Evolutionary conservation across 2,797 vertebrate genomes (phyloP), one percentile per base, ranked within the genome.

Genomic region (Phataginus tetradactyla): DNA sequence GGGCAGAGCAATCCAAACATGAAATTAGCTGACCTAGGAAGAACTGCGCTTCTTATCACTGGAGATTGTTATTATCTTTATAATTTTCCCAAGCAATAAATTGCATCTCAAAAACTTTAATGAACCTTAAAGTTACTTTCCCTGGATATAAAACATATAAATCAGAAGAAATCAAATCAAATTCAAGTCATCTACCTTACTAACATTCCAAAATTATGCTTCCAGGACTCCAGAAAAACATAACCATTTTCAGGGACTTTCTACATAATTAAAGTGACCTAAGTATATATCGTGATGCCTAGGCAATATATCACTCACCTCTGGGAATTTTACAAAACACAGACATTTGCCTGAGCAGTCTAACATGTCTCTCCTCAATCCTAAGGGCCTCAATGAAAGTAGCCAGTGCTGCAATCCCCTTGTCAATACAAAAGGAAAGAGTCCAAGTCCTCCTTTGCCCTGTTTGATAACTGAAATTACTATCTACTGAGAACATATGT

Each of bases 81-180:
- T 59, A 72, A 91, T 45, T 75, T 86, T 71, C 66, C 89, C 64
- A 92, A 86, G 39, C 25, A 77, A 45, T 39, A 91, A 91, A 78
- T 80, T 81, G 32, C 21, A 86, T 39, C 57, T 42, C 64, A 84
- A 86, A 83, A 45, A 74, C 29, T 45, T 95, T 74, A 72, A 20
- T 23, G 29, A 91, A 84, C 15, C 27, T 23, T 68, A 90, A 88
- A 91, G 23, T 27, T 88, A 69, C 7, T 94, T 94, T 88, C 34
- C 45, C 14, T 49, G 39, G 13, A 80, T 45, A 88, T 45, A 49
- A 94, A 83, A 75, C 20, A 90, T 81, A 57, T 11, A 39, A 77
- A 85, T 21, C 80, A 37, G 37, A 17, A 90, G 55, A 80, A 79
- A 94, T n/a, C 34, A 94, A 69, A 94, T 39, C 51, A 95, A 88